Evolutionary conservation across 2,888 invertebrate species (phyloP).

Genomic region (Colostygia pectinataria): DNA sequence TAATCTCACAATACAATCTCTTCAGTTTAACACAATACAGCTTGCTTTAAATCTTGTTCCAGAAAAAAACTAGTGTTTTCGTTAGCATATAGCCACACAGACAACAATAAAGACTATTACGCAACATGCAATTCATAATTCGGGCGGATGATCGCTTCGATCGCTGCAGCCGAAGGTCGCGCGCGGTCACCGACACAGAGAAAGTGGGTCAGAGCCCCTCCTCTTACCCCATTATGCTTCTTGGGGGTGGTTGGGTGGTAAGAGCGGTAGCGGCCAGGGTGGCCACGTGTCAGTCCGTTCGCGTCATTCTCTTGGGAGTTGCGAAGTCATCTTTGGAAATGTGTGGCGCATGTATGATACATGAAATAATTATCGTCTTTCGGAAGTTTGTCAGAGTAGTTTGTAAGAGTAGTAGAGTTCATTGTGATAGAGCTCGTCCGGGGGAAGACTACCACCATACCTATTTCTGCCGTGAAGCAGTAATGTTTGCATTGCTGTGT

Average conservation of each 20-base stretch:
- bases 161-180: slow-evolving; percentile 77
- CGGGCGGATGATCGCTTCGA: slow-evolving; percentile 55
- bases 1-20: too few relatives aligned
- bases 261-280: slow-evolving; percentile 21
- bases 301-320: slow-evolving; percentile 29
- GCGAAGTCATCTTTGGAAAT: slow-evolving; percentile 11
- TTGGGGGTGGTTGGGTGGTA: slow-evolving; percentile 23
- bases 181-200: slow-evolving; percentile 72
- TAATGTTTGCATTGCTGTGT: too few relatives aligned
- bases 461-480: too few relatives aligned
- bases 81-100: slow-evolving; percentile 32
- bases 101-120: slow-evolving; percentile 61
- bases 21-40: too few relatives aligned
- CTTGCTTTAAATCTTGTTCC: too few relatives aligned
- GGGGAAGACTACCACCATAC: too few relatives aligned
- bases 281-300: slow-evolving; percentile 54
- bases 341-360: slow-evolving; percentile 1
- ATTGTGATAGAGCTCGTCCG: too few relatives aligned
- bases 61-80: background rate
- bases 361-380: too few relatives aligned
- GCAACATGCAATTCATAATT: slow-evolving; percentile 61
- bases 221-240: slow-evolving; percentile 30
- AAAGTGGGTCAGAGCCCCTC: slow-evolving; percentile 70
- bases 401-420: too few relatives aligned
- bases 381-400: too few relatives aligned